Conservation (phyloP, 2,113 vertebrate genomes). For the Hemiscyllium ocellatum region DNA sequence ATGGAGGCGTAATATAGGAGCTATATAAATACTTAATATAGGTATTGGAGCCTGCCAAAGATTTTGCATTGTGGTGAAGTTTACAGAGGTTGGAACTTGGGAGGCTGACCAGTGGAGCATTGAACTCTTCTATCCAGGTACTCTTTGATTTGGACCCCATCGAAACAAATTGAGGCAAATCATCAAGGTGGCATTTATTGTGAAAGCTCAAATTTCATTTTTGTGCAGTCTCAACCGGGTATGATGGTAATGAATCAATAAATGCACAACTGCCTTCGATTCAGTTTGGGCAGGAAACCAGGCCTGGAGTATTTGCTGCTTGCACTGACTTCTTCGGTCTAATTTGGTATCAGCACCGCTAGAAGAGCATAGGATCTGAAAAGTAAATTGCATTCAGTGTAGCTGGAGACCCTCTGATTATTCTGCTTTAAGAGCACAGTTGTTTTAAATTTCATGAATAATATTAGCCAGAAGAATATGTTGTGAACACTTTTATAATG, state of each 20-base stretch:
- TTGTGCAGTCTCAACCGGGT: not conserved
- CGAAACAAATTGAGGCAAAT: not conserved
- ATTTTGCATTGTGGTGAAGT: not conserved
- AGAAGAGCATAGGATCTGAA: not conserved
- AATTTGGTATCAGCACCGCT: not conserved
- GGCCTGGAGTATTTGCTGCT: not conserved
- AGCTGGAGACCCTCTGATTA: not conserved
- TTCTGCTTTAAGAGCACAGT: not conserved
- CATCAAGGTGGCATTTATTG: not conserved
- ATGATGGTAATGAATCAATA: not conserved
- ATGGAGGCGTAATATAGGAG: not conserved
- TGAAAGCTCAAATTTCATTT: not conserved
- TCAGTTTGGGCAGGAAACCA: not conserved
- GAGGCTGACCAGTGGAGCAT: not conserved
- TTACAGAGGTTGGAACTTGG: not conserved
- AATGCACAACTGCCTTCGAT: not conserved
- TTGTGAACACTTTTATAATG: not conserved
- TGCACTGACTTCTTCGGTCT: not conserved
- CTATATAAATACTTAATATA: not conserved
- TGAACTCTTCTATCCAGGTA: not conserved
- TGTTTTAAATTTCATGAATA: not conserved
- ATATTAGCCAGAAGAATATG: not conserved
- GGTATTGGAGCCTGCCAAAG: not conserved
- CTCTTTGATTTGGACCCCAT: not conserved
- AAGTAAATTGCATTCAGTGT: not conserved